Evolutionary conservation across 1,140 invertebrate species (phyloP).

Genomic region (Neuroterus valhalla): DNA sequence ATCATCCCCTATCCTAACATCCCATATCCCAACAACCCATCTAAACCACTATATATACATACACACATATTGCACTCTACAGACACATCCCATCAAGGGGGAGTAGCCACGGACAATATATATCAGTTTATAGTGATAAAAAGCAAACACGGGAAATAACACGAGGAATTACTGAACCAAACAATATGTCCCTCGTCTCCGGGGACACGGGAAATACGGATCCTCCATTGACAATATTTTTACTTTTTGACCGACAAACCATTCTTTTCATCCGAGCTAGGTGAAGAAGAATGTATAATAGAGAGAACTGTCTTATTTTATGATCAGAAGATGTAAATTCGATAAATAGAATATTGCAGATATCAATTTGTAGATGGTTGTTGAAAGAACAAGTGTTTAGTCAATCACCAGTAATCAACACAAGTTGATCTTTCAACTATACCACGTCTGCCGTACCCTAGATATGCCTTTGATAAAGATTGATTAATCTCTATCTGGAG

Average conservation of each 20-base stretch:
- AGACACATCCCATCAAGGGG: conserved; percentile 44
- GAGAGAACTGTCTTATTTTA: not conserved
- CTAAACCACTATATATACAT: conserved; percentile 50
- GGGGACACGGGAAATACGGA: conserved; percentile 57
- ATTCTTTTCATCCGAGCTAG: conserved; percentile 33
- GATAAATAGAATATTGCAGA: conserved; percentile 23
- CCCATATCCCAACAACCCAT: conserved; percentile 34
- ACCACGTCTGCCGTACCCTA: not conserved
- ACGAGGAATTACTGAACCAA: conserved; percentile 71
- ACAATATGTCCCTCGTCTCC: conserved; percentile 70
- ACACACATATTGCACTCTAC: conserved; percentile 36
- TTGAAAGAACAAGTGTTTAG: too few relatives aligned
- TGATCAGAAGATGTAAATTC: too few relatives aligned
- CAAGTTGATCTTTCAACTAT: not conserved
- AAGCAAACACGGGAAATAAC: conserved; percentile 72
- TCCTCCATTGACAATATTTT: conserved; percentile 46
- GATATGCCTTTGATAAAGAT: too few relatives aligned
- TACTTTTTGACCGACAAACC: conserved; percentile 43
- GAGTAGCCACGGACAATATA: conserved; percentile 66
- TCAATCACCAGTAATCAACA: not conserved
- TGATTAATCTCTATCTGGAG: too few relatives aligned
- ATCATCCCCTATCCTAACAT: conserved; percentile 41
- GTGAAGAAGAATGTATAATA: conserved; percentile 33
- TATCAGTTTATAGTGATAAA: conserved; percentile 74
- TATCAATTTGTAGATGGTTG: conserved; percentile 47